Evolutionary conservation across 2,797 vertebrate genomes (phyloP).

Genomic region (Gymnodraco acuticeps): DNA sequence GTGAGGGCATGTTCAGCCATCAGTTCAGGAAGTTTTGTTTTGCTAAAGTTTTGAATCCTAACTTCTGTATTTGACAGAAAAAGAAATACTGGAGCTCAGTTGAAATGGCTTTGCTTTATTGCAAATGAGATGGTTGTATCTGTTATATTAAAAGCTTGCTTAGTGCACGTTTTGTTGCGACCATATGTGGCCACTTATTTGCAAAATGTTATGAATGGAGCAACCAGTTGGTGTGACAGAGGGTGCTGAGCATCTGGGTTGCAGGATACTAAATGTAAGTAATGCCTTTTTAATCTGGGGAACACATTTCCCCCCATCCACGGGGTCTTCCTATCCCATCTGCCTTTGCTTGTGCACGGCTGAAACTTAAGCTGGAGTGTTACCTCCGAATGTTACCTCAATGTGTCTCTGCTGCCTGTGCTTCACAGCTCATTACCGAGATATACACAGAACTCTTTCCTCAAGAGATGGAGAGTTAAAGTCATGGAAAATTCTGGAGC

Average conservation of each 20-base stretch:
- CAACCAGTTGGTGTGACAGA: conserved; percentile 40
- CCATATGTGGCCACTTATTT: conserved; percentile 28
- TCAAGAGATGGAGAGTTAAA: conserved; percentile 56
- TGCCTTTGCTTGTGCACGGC: conserved; percentile 31
- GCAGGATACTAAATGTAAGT: conserved; percentile 28
- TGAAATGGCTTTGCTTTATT: not conserved
- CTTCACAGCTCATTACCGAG: conserved; percentile 66
- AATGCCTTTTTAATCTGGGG: conserved; percentile 44
- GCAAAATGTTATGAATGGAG: conserved; percentile 36
- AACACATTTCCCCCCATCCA: conserved; percentile 44
- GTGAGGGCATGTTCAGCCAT: not conserved
- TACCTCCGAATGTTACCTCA: conserved; percentile 33
- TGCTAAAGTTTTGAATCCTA: conserved; percentile 12
- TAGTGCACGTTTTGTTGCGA: not conserved
- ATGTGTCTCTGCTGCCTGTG: conserved; percentile 20
- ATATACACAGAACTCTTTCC: conserved; percentile 43
- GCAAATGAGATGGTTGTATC: not conserved
- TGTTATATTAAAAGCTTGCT: not conserved
- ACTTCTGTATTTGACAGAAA: conserved; percentile 1
- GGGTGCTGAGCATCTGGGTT: conserved; percentile 37
- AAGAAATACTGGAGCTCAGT: not conserved
- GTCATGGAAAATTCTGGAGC: conserved; percentile 75
- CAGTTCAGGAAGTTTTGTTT: conserved; percentile 17
- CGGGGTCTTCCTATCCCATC: conserved; percentile 40
- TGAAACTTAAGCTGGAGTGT: conserved; percentile 47